phyloP scores from a whole-genome alignment of 1,140 invertebrate species.

The Piezodorus guildinii region DNA sequence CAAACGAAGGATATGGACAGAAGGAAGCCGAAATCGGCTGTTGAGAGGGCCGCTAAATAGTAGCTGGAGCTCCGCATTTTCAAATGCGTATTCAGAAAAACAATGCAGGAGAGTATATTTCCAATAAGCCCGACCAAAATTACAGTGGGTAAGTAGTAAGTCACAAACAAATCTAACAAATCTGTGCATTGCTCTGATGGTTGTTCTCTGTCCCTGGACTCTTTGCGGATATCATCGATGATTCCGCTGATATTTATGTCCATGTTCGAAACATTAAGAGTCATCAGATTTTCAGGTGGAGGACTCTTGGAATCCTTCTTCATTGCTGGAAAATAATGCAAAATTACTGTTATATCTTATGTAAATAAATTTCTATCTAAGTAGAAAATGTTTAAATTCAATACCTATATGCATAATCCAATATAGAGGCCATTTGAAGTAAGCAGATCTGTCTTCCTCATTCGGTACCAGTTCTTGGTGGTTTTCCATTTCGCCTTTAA shows the following conservation, averaged over 20 bases:
- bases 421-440: no score
- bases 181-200: conserved; percentile 27
- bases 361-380: no score
- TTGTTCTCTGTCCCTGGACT: conserved; percentile 5
- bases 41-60: conserved; percentile 44
- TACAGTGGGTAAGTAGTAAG: conserved; percentile 42
- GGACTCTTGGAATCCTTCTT: not conserved
- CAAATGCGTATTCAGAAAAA: conserved; percentile 44
- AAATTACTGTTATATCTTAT: no score
- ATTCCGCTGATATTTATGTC: not conserved
- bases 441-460: no score
- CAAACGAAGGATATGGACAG: conserved; percentile 41
- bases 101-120: conserved; percentile 41
- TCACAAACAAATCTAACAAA: conserved; percentile 39
- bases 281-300: not conserved
- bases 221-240: not conserved
- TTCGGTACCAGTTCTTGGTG: no score
- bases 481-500: no score
- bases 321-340: no score
- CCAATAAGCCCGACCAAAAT: conserved; percentile 43
- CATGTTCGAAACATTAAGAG: not conserved
- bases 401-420: no score
- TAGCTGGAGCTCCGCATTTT: conserved; percentile 45
- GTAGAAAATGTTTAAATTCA: no score
- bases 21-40: conserved; percentile 43